phyloP scores from a whole-genome alignment of 2,113 vertebrate species.

The Chloebia gouldiae region DNA sequence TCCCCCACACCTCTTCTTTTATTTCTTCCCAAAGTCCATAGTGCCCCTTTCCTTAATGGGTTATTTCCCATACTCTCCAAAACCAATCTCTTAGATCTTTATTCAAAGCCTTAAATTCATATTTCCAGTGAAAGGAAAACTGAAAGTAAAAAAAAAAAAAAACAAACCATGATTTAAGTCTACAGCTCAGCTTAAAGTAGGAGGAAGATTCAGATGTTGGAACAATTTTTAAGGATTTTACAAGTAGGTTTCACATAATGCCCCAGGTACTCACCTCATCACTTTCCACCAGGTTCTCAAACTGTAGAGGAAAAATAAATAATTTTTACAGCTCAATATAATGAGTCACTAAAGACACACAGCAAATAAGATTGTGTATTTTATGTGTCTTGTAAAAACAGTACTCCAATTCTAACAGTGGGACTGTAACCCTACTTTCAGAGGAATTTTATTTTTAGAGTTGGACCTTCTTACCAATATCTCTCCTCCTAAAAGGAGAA shows the following conservation, averaged over 20 bases:
- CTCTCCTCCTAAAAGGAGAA: background rate
- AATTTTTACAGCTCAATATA: background rate
- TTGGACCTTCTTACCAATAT: background rate
- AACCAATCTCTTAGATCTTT: background rate
- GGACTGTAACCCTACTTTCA: background rate
- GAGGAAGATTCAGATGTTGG: background rate
- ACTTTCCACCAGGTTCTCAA: conserved; percentile 84
- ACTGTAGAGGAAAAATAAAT: conserved; percentile 66
- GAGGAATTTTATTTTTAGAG: background rate
- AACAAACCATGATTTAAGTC: accelerated
- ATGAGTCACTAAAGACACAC: background rate
- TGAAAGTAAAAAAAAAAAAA: background rate
- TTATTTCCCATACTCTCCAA: background rate
- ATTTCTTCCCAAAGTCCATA: background rate
- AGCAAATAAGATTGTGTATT: background rate
- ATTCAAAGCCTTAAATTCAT: background rate
- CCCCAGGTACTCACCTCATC: conserved; percentile 77
- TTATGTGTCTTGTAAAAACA: background rate
- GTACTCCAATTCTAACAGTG: background rate
- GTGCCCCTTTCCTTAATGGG: background rate
- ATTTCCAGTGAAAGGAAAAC: background rate
- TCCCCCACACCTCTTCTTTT: accelerated
- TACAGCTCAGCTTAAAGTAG: background rate
- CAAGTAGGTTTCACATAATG: background rate
- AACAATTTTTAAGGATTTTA: background rate